Evolutionary conservation across 2,797 vertebrate species (phyloP), one percentile per base, ranked within the genome.

Genomic region (Sternarchorhynchus goeldii): DNA sequence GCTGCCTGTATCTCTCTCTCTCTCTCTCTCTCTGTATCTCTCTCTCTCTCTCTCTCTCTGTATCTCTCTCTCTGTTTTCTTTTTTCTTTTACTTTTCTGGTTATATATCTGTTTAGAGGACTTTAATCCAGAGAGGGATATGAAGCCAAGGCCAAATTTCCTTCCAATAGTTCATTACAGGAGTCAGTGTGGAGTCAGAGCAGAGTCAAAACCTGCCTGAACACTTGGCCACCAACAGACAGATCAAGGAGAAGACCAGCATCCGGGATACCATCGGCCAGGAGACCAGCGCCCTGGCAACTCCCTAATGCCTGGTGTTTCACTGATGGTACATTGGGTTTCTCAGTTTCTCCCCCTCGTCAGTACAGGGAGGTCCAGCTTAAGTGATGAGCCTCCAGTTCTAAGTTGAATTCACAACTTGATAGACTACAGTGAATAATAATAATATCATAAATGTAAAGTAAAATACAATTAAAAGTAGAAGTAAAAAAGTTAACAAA

Each of bases 91-190:
- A 69, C 80, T 66, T 57, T 55, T 36, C 20, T 67, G 1, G n/a
- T 34, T 2, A 10, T 82, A 82, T 87, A 84, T 79, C 88, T 89
- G 87, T 88, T 90, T 86, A 89, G 77, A 84, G 77, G 84, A 85
- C 80, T 78, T 83, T 75, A 83, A 73, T 83, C 77, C n/a, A 5
- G 34, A 76, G 45, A 73, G 73, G 78, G 81, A 57, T 75, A 57
- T 17, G 41, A 58, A 79, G 72, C 60, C 63, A 71, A 74, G 83
- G 76, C 74, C 71, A 45, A 18, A 31, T 81, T 88, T 83, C 75
- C 4, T 36, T 36, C 4, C 34, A 4, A 7, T 36, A 25, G 0
- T 25, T 1, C 25, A 25, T 25, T 25, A 25, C 25, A 25, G 25
- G 25, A 25, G 25, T 25, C 25, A 25, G 25, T 25, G 25, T 25